phyloP scores from a whole-genome alignment of 2,888 invertebrate genomes.

The Zele albiditarsus region DNA sequence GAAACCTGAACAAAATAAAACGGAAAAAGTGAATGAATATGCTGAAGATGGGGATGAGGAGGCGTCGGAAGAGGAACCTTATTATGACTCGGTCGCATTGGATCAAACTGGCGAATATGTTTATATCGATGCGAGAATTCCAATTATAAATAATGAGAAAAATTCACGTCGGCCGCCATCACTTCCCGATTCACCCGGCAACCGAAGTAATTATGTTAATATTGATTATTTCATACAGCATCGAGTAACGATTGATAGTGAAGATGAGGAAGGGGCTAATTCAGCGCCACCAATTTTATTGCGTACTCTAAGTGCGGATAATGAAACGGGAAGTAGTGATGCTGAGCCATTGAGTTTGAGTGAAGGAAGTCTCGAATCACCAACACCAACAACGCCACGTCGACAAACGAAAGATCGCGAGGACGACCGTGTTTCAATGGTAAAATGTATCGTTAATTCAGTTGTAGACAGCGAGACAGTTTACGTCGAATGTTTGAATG shows the following conservation, averaged over 20 bases:
- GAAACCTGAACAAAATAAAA: slow-evolving; percentile 41
- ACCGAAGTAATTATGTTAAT: slow-evolving; percentile 91
- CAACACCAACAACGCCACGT: slow-evolving; percentile 70
- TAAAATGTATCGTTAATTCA: slow-evolving; percentile 89
- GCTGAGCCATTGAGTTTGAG: slow-evolving; percentile 70
- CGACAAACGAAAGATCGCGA: slow-evolving; percentile 76
- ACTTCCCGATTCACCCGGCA: slow-evolving; percentile 84
- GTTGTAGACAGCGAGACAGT: slow-evolving; percentile 93
- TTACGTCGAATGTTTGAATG: slow-evolving; percentile 91
- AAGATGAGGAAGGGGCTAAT: slow-evolving; percentile 70
- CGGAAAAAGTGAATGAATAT: slow-evolving; percentile 68
- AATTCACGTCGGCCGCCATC: slow-evolving; percentile 70
- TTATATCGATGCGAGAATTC: slow-evolving; percentile 81
- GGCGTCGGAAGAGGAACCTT: slow-evolving; percentile 73
- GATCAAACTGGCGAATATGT: slow-evolving; percentile 81
- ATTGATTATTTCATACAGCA: slow-evolving; percentile 92
- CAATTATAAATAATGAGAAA: slow-evolving; percentile 63
- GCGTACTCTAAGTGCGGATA: slow-evolving; percentile 69
- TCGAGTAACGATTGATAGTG: slow-evolving; percentile 70
- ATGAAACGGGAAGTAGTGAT: slow-evolving; percentile 71
- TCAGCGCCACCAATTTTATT: slow-evolving; percentile 69
- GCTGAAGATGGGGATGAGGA: slow-evolving; percentile 70
- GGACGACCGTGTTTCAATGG: slow-evolving; percentile 88
- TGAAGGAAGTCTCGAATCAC: slow-evolving; percentile 70
- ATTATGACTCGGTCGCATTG: slow-evolving; percentile 75